Base-by-base conservation (phyloP, 23 tunicate genomes). In the Botrylloides violaceus region DNA sequence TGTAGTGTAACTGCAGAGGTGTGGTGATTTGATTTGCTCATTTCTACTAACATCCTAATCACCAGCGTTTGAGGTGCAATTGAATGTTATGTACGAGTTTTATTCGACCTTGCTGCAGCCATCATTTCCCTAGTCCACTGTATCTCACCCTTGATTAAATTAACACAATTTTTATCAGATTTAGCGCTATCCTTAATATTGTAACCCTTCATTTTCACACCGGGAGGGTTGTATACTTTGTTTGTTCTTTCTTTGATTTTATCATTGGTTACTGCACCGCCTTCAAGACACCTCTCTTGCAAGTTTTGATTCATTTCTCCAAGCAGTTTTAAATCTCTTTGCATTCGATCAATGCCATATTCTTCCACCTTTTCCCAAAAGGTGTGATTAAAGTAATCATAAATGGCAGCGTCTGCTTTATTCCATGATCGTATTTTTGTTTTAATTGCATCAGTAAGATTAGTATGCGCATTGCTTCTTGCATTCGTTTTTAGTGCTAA, bases 291-390 rank as follows among this genome's bases (percentile, higher is more conserved):
- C 23, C 61, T 39, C 1, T 61, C 71, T 9, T 35, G 70, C 61
- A 87, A 28, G 49, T 61, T 64, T 20, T 23, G 36, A 71, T 80
- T 87, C 53, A 80, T 22, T 64, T 66, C n/a, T 12, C 49, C 62
- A 29, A 87, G 60, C 49, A 58, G 35, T 19, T 76, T 71, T 3
- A 80, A 36, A 27, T 87, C 77, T 28, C 15, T n/a, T 6, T 76
- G 1, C 95, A 87, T 87, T 70, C 64, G 70, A 15, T 87, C 81
- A 4, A 32, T 6, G 3, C 95, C 95, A 47, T 66, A 87, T 29
- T 50, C 75, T 35, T 76, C 68, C 2, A 87, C 95, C 35, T 66
- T 75, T 31, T 70, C 70, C 95, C 95, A 87, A 76, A 87, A 87
- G 2, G 86, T 80, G 33, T 36, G 30, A 71, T 87, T 87, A 34